phyloP scores from a whole-genome alignment of 2,797 vertebrate genomes.

The Artibeus jamaicensis region DNA sequence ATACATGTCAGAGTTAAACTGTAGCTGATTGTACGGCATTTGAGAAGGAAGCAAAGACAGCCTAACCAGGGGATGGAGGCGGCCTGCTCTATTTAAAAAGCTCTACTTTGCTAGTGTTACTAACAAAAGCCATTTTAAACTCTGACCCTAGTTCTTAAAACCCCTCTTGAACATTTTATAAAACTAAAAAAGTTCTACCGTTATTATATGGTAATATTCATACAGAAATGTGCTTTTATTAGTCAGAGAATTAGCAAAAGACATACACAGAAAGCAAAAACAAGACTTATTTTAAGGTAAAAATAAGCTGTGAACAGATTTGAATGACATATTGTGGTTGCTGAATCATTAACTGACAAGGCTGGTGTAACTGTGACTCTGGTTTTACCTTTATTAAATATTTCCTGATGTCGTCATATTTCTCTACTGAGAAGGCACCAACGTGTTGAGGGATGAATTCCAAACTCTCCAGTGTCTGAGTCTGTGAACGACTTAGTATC shows the following conservation, averaged over 20 bases:
- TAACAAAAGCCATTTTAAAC: background rate
- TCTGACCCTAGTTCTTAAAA: background rate
- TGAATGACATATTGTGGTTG: background rate
- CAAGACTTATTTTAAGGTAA: background rate
- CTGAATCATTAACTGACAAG: background rate
- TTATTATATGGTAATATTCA: background rate
- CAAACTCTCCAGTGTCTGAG: conserved; percentile 93
- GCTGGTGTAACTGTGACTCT: background rate
- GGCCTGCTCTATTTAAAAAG: background rate
- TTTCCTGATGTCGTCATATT: conserved; percentile 90
- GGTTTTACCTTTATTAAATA: conserved; percentile 94
- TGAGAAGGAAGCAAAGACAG: background rate
- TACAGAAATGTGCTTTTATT: background rate
- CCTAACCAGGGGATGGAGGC: background rate
- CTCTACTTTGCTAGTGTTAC: background rate
- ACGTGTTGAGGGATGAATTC: conserved; percentile 93
- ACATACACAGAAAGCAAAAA: background rate
- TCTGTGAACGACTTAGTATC: conserved; percentile 90
- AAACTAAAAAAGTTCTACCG: background rate
- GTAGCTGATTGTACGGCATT: background rate
- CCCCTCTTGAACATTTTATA: background rate
- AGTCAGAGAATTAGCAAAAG: conserved; percentile 1
- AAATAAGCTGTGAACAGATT: background rate
- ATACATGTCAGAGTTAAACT: background rate
- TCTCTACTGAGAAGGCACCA: conserved; percentile 91